Base-by-base conservation (phyloP, 2,113 vertebrate species). In the Eupsittula cactorum region DNA sequence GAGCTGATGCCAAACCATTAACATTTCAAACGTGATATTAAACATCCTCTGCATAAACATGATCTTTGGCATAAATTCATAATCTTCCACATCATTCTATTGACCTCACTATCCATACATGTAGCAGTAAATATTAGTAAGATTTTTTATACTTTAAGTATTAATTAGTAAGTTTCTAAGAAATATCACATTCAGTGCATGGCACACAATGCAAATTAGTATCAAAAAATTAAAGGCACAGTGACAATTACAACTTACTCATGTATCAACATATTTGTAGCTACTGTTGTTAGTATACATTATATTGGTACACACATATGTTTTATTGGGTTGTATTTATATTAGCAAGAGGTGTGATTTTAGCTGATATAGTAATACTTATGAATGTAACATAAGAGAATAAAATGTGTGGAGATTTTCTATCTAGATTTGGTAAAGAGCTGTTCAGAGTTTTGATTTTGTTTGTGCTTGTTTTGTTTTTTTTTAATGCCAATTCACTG, bases 1-100 rank as follows among this genome's bases (percentile, higher is more conserved):
- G 53, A 85, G 42, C 39, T 94, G 57, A 86, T 79, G 95, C 64
- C 91, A 95, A 88, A 70, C 37, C 59, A 96, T 83, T 96, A 95
- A 86, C 81, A 76, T 74, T 82, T 91, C 85, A 73, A 83, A 91
- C 71, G 69, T 86, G 62, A 93, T 52, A 50, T 90, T 88, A 71
- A 81, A 91, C 12, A 84, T 93, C 44, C 74, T 88, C 21, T 57
- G 11, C n/a, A 80, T 47, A 92, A 96, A 92, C 64, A 74, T 17
- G 59, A 44, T 39, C 57, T 80, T 90, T 92, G 60, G 93, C 77
- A 95, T 81, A 80, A 95, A 90, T 62, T 81, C 55, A 78, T 74
- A 62, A 47, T 93, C 14, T 67, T 94, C 59, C 59, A 82, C n/a
- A 77, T 83, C 21, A 68, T 74, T 42, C 64, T 90, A 57, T n/a